These are phyloP conservation scores for Teleogryllus occipitalis DNA, from an alignment of 1,140 invertebrate species.

Conservation along the genomic window DNA sequence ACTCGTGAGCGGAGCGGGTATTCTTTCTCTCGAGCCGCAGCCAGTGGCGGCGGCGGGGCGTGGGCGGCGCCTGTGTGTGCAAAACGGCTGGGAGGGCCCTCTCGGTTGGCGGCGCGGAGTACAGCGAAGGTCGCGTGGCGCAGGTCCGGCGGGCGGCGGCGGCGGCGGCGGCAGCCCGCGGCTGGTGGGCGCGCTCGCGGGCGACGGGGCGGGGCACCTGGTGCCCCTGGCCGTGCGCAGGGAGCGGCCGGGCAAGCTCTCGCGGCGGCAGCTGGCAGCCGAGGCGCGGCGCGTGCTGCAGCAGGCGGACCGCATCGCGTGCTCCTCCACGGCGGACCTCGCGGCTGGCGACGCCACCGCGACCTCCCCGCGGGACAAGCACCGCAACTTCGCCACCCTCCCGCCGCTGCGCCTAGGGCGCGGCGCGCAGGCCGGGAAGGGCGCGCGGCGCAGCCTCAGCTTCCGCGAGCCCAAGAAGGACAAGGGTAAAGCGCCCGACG, in stretches of 20 bases:
- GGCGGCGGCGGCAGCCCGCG: constrained; percentile 23
- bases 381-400: constrained; percentile 52
- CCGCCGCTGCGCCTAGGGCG: constrained; percentile 34
- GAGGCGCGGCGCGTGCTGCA: constrained; percentile 60
- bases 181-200: constrained; percentile 36
- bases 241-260: constrained; percentile 51
- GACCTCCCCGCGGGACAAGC: not conserved
- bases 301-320: constrained; percentile 54
- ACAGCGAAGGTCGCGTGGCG: not conserved
- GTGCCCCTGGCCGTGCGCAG: constrained; percentile 48
- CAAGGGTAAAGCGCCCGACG: not conserved
- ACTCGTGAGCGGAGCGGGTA: too few species aligned
- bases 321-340: constrained; percentile 46
- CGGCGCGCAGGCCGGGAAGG: too few species aligned
- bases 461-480: not conserved
- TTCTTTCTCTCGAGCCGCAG: too few species aligned
- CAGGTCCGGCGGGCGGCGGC: not conserved
- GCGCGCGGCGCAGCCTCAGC: constrained; percentile 40
- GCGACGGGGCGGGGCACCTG: constrained; percentile 41
- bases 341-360: constrained; percentile 47
- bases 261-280: constrained; percentile 55
- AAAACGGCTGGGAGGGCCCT: too few species aligned
- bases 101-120: too few species aligned
- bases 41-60: too few species aligned
- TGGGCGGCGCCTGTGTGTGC: too few species aligned